Percentiles rank a stretch among this genome's conserved stretches.
Conservation (phyloP, 2,888 invertebrate species). For the Alentia gelatinosa region DNA sequence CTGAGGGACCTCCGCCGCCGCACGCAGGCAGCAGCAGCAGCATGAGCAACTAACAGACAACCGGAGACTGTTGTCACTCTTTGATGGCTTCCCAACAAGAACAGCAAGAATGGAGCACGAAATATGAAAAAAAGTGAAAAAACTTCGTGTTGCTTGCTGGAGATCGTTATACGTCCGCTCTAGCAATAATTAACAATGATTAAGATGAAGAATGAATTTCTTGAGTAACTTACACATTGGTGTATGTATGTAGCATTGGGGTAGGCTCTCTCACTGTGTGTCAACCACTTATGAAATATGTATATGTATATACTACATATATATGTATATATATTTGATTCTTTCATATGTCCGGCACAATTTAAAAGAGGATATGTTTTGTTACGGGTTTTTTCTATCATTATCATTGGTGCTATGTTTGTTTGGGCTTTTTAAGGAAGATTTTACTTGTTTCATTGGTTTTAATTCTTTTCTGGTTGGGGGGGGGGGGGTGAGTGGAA, state of each 20-base stretch:
- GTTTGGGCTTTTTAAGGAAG: slow-evolving; percentile 46
- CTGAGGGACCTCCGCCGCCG: too few relatives aligned
- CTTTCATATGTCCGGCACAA: neutral
- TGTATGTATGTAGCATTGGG: neutral
- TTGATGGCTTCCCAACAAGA: too few relatives aligned
- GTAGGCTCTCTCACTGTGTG: neutral
- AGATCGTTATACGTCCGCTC: neutral
- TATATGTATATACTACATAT: neutral
- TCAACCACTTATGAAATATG: neutral
- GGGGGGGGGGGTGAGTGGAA: neutral
- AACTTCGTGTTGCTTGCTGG: neutral
- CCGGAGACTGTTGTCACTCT: too few relatives aligned
- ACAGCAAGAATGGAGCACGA: too few relatives aligned
- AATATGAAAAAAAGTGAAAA: too few relatives aligned
- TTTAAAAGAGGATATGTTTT: slow-evolving; percentile 12
- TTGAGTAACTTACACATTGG: slow-evolving; percentile 32
- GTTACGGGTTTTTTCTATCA: slow-evolving; percentile 44
- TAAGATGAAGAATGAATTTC: neutral
- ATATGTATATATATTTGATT: neutral
- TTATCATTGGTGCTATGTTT: slow-evolving; percentile 52
- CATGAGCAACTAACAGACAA: too few relatives aligned
- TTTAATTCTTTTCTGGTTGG: neutral
- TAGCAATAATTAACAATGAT: slow-evolving; percentile 9
- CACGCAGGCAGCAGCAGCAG: too few relatives aligned
- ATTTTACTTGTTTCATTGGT: neutral